Conservation (phyloP, 2,113 vertebrate species). For the Melanerpes aurifrons region DNA sequence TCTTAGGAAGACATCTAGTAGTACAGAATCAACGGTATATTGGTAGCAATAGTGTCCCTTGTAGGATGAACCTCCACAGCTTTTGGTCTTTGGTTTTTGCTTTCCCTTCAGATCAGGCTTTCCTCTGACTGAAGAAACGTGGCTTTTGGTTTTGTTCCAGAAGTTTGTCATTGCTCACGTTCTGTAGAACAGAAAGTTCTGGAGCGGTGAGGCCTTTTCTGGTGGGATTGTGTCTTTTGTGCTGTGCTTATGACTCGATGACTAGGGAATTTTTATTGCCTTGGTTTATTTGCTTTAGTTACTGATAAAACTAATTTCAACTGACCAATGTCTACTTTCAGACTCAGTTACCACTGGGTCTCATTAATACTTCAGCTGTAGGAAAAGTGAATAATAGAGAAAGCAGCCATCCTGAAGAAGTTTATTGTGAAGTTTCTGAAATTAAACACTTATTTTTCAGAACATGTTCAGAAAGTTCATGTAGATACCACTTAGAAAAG, state of each 20-base stretch:
- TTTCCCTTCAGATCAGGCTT: not conserved
- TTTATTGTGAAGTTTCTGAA: not conserved
- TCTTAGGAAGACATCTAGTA: not conserved
- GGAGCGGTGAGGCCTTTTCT: not conserved
- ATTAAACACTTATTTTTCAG: not conserved
- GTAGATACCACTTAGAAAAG: not conserved
- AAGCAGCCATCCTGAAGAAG: not conserved
- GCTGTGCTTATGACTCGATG: not conserved
- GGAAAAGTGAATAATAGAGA: not conserved
- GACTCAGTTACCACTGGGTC: not conserved
- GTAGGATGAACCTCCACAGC: not conserved
- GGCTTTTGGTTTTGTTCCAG: not conserved
- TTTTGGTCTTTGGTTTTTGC: not conserved
- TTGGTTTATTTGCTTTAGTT: not conserved
- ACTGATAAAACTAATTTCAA: not conserved
- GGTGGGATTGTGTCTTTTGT: not conserved
- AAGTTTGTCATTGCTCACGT: not conserved
- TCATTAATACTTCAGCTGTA: not conserved
- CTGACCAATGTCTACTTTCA: not conserved
- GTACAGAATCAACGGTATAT: not conserved
- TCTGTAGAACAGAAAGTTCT: slow-evolving; percentile 17
- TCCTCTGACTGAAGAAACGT: not conserved
- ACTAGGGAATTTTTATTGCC: not conserved
- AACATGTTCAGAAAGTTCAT: not conserved
- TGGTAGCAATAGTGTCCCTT: not conserved